Evolutionary conservation across 2,888 invertebrate species (phyloP).

Genomic region (Blera fallax): DNA sequence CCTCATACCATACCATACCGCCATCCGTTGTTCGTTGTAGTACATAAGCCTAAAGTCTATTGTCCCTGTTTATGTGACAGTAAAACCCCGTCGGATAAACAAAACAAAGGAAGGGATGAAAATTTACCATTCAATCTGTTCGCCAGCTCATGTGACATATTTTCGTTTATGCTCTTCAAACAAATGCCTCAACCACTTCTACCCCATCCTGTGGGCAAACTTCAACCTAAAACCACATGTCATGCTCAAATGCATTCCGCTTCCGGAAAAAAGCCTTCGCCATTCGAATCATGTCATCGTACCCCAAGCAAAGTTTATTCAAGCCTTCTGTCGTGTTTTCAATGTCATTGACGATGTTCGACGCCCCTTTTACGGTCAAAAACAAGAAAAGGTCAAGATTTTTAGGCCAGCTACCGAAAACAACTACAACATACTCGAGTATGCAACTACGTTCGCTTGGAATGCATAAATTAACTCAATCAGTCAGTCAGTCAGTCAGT

Average conservation of each 20-base stretch:
- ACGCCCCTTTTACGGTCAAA: constrained; percentile 14
- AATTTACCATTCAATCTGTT: too few relatives aligned
- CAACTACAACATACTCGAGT: background rate
- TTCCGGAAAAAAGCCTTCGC: background rate
- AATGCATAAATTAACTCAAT: constrained; percentile 2
- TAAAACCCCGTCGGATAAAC: too few relatives aligned
- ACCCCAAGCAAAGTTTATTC: background rate
- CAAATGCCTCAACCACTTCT: background rate
- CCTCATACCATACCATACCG: too few relatives aligned
- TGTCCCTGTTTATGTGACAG: too few relatives aligned
- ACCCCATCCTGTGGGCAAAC: background rate
- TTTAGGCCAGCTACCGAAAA: background rate
- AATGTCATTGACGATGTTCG: constrained; percentile 30
- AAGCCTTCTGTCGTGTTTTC: constrained; percentile 3
- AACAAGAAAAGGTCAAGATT: constrained; percentile 33
- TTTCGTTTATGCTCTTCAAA: too few relatives aligned
- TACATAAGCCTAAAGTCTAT: too few relatives aligned
- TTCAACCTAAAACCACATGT: background rate
- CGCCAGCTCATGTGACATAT: too few relatives aligned
- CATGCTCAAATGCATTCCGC: constrained; percentile 10
- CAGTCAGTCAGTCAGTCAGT: too few relatives aligned
- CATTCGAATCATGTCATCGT: constrained; percentile 20
- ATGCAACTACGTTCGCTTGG: background rate
- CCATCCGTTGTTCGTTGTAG: too few relatives aligned
- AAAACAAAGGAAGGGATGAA: too few relatives aligned